Evolutionary conservation across 2,888 invertebrate genomes (phyloP).

Genomic region (Acleris literana): DNA sequence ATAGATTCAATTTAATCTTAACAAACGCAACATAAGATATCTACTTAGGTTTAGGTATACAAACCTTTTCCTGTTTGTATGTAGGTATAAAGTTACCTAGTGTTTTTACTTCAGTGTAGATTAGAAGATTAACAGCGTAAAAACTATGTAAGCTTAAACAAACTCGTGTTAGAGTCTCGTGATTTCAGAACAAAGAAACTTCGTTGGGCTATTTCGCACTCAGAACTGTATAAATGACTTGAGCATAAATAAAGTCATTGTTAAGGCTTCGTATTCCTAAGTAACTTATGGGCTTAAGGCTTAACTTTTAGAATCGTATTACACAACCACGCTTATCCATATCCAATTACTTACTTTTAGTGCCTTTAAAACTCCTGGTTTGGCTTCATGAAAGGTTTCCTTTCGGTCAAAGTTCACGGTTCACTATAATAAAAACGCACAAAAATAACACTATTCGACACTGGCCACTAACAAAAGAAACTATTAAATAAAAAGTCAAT

Average conservation of each 20-base stretch:
- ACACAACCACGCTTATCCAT: slow-evolving; percentile 38
- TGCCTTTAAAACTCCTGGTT: slow-evolving; percentile 53
- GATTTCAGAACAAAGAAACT: slow-evolving; percentile 26
- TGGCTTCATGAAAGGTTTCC: slow-evolving; percentile 56
- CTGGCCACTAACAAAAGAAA: slow-evolving; percentile 22
- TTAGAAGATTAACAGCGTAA: neutral
- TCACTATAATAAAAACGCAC: slow-evolving; percentile 33
- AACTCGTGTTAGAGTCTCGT: neutral
- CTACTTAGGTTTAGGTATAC: too few species aligned
- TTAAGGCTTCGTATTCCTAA: slow-evolving; percentile 32
- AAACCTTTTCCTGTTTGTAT: too few species aligned
- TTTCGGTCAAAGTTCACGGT: slow-evolving; percentile 40
- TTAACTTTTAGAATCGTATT: slow-evolving; percentile 28
- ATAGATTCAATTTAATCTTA: too few species aligned
- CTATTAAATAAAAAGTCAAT: neutral
- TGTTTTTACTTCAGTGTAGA: neutral
- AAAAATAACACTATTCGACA: slow-evolving; percentile 23
- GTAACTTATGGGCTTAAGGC: slow-evolving; percentile 24
- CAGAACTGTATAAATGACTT: slow-evolving; percentile 19
- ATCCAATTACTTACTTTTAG: slow-evolving; percentile 65
- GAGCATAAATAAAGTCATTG: slow-evolving; percentile 23
- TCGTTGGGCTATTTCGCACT: slow-evolving; percentile 1
- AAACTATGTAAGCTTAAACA: neutral
- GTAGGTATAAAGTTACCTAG: neutral
- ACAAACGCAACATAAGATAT: too few species aligned